Evolutionary conservation across 2,113 vertebrate genomes (phyloP).

Genomic region (Potamarius usumacintae): DNA sequence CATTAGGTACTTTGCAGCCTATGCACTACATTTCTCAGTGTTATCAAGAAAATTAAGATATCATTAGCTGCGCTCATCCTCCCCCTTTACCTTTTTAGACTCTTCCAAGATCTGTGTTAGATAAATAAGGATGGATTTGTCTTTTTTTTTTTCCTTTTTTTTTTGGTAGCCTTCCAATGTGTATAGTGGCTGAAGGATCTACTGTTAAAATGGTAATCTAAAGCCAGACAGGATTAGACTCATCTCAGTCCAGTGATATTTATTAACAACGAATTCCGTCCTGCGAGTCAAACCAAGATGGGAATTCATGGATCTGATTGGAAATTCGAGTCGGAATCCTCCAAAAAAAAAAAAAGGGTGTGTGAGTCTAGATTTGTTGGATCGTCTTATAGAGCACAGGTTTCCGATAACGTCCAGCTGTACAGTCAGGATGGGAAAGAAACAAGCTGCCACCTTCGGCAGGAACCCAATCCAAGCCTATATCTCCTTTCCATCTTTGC

Average conservation of each 20-base stretch:
- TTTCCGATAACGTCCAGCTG: conserved; percentile 37
- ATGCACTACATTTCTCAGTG: conserved; percentile 55
- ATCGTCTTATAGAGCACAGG: conserved; percentile 34
- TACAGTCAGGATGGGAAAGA: conserved; percentile 35
- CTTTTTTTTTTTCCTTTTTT: background rate
- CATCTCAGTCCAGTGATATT: background rate
- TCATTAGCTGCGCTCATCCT: conserved; percentile 35
- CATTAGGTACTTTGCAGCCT: conserved; percentile 56
- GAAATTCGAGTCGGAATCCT: background rate
- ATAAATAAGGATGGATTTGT: conserved; percentile 20
- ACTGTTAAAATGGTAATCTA: conserved; percentile 1
- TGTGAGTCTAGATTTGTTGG: conserved; percentile 27
- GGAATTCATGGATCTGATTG: background rate
- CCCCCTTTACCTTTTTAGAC: conserved; percentile 1
- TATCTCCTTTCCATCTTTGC: conserved; percentile 61
- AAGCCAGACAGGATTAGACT: background rate
- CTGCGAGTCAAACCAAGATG: background rate
- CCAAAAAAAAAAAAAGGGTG: background rate
- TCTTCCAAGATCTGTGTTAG: conserved; percentile 23
- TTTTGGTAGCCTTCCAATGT: background rate
- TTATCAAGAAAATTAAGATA: conserved; percentile 45
- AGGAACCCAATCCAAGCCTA: conserved; percentile 28
- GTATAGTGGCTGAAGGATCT: background rate
- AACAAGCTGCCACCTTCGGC: conserved; percentile 28
- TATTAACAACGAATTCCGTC: background rate